Percentiles rank a stretch among this genome's conserved stretches.
Evolutionary conservation across 2,888 invertebrate species (phyloP).

Genomic region (Platynereis dumerilii): DNA sequence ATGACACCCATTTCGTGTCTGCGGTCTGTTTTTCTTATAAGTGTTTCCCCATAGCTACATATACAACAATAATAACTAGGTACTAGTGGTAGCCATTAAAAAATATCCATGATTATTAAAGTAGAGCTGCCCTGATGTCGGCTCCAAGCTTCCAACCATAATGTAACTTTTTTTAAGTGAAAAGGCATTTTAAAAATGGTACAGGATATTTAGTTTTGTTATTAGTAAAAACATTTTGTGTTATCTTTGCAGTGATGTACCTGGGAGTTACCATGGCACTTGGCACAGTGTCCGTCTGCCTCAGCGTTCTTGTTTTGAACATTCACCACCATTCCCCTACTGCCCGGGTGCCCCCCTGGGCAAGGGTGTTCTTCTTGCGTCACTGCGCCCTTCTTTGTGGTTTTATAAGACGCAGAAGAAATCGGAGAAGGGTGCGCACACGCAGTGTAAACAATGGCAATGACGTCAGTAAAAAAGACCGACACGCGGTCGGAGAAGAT

Average conservation of each 20-base stretch:
- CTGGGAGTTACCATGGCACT: constrained; percentile 35
- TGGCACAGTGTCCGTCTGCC: constrained; percentile 36
- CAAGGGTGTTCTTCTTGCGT: constrained; percentile 28
- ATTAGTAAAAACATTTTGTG: no score
- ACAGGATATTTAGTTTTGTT: no score
- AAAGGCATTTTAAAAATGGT: no score
- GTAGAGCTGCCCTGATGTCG: no score
- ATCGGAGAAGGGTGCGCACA: not conserved
- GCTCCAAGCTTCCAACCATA: no score
- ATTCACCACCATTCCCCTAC: constrained; percentile 32
- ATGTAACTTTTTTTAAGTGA: no score
- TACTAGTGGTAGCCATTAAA: no score
- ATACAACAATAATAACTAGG: no score
- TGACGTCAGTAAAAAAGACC: not conserved
- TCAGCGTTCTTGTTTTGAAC: constrained; percentile 36
- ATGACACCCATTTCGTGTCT: no score
- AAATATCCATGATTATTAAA: no score
- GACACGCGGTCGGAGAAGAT: not conserved
- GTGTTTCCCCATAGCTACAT: no score
- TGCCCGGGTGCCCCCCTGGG: constrained; percentile 32
- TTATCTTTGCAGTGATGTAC: constrained; percentile 35
- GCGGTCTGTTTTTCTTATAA: no score
- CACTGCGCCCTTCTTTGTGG: constrained; percentile 28
- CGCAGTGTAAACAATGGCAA: not conserved
- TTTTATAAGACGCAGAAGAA: not conserved